Evolutionary conservation across 2,888 invertebrate species (phyloP), one percentile per base, ranked within the genome.

Genomic region (Meloe dianella): DNA sequence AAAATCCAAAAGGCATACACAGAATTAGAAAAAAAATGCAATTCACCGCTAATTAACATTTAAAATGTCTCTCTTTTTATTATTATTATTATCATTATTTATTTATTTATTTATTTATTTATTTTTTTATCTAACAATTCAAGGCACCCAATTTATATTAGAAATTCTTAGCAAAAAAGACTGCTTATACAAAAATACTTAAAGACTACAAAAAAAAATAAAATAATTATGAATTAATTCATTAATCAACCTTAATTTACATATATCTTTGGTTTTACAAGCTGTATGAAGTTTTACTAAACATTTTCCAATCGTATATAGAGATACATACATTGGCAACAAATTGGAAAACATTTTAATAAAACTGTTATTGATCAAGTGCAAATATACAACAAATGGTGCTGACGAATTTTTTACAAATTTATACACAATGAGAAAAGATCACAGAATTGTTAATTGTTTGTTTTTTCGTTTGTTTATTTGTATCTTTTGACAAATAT

Each of bases 281-380:
- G 84, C 84, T 83, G 84, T 79, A 84, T 82, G 84, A 82, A 80
- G 79, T 82, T 83, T 81, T 81, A 80, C 79, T 80, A 80, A 79
- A 74, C 78, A 78, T 70, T 72, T 78, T 79, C 73, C 41, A 51
- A 64, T 60, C 29, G 2, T 30, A 30, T 4, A 27, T 27, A 27
- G 27, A 4, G 2, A 27, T 2, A 27, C 4, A 27, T 3, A 3
- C 4, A 20, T 47, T 20, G 12, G 24, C 24, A 51, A 3, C n/a
- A 38, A 58, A 51, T 65, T 60, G 60, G 66, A 79, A 78, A 74
- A 70, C 74, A 78, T 74, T 69, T 74, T 75, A 79, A 76, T 81
- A 82, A 82, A 83, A 82, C 81, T 77, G 63, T 41, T 58, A 63
- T 73, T 47, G 20, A 57, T 29, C 29, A 79, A 81, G 83, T 83